A percentile compares a stretch with the other conserved stretches of the same genome.
Evolutionary conservation across 2,888 invertebrate species (phyloP).

Genomic region (Nemotelus pantherinus): DNA sequence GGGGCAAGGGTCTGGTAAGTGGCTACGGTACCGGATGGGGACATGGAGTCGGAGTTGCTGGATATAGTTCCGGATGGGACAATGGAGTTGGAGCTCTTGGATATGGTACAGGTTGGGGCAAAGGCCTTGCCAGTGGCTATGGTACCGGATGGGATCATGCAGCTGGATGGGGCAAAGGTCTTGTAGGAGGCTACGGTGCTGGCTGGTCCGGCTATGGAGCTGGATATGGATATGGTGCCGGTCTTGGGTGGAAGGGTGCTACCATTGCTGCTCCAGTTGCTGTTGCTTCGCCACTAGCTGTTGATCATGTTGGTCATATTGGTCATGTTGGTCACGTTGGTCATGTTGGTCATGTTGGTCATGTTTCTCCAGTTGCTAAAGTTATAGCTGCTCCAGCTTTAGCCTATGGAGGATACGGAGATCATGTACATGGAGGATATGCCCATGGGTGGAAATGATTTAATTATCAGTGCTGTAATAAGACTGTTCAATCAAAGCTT

Average conservation of each 20-base stretch:
- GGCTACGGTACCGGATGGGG: background rate
- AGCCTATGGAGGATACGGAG: background rate
- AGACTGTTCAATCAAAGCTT: too few relatives aligned
- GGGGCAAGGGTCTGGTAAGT: too few relatives aligned
- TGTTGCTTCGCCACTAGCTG: background rate
- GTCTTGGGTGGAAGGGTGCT: background rate
- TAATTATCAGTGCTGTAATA: too few relatives aligned
- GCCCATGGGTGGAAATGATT: background rate
- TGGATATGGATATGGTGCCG: background rate
- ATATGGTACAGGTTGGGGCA: background rate
- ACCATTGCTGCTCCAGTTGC: background rate
- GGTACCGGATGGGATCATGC: conserved; percentile 4
- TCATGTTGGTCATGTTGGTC: too few relatives aligned
- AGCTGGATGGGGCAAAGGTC: background rate
- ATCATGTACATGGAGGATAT: background rate
- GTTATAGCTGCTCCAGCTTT: background rate
- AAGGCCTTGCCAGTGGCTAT: background rate
- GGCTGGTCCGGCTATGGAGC: background rate
- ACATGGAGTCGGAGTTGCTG: background rate
- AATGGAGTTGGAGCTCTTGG: too few relatives aligned
- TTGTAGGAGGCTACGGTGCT: background rate
- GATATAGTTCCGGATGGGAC: background rate
- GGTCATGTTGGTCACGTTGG: too few relatives aligned
- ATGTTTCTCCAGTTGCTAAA: background rate
- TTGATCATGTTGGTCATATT: too few relatives aligned